Base-by-base conservation (phyloP, 2,888 invertebrate genomes). In the Sussaba pulchella region DNA sequence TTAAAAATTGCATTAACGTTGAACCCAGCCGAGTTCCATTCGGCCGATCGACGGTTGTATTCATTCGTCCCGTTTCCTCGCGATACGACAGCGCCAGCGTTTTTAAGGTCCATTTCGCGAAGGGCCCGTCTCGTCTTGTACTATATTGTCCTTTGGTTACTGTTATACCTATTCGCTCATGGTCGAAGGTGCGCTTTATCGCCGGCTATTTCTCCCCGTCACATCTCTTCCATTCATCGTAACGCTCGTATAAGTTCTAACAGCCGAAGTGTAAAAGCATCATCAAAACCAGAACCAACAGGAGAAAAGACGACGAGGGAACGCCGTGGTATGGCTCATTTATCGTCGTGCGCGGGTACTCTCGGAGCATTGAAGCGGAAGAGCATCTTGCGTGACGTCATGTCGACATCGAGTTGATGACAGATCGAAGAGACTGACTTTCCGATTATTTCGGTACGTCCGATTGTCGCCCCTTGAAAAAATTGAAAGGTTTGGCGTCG, bases 1-100 rank as follows among this genome's bases (percentile, higher is more conserved):
- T 91, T 91, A 91, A 91, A 90, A 91, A 88, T 88, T 89, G 88
- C 89, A 90, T 91, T 90, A 91, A 89, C 89, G 87, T 64, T 73
- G 63, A 73, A 72, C 75, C 21, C 75, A 61, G 77, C 69, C 63
- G 57, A 74, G n/a, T n/a, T n/a, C n/a, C n/a, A n/a, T n/a, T n/a
- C n/a, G n/a, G 59, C 71, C 71, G 63, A 26, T 64, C 31, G 31
- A 26, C 72, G 69, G 45, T 63, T 47, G 64, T 52, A 73, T 73
- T 73, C 73, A 63, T 77, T 81, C 77, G 31, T 0, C 14, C 41
- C 69, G 57, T 69, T 64, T 64, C 41, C 54, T 59, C 47, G 50
- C 17, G 64, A 66, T 81, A 57, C 72, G 81, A 63, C 50, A 36
- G 47, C 59, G 45, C 71, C 41, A 39, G 17, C 21, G 39, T 76